These are phyloP conservation scores for Mustela nigripes DNA, from an alignment of 2,113 vertebrate genomes.

Conservation along the genomic window DNA sequence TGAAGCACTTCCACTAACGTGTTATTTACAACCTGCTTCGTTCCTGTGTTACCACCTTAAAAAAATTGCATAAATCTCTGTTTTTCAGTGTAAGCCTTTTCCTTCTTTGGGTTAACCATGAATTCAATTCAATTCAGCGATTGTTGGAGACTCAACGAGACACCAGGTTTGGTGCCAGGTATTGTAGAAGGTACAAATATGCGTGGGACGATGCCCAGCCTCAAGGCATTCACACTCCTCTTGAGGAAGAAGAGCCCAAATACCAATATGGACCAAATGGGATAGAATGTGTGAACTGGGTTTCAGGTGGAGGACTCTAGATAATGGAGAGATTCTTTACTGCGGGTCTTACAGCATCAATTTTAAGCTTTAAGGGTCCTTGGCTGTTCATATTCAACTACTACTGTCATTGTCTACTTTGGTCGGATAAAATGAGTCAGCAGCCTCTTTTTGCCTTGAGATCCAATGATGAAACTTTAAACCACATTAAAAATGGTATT, in stretches of 20 bases:
- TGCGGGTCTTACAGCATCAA: neutral
- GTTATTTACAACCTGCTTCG: conserved; percentile 50
- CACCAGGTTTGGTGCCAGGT: neutral
- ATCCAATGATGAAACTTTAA: neutral
- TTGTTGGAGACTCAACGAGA: neutral
- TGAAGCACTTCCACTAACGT: neutral
- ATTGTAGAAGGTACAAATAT: neutral
- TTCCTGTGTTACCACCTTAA: neutral
- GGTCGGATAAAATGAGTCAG: neutral
- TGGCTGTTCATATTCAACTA: conserved; percentile 18
- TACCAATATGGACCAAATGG: neutral
- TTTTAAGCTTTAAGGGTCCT: neutral
- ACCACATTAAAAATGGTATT: conserved; percentile 30
- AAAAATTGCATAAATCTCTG: neutral
- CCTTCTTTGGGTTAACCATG: conserved; percentile 20
- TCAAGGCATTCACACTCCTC: neutral
- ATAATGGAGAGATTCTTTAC: neutral
- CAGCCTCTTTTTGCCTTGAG: conserved; percentile 3
- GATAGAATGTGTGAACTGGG: neutral
- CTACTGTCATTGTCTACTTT: neutral
- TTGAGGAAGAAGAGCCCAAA: neutral
- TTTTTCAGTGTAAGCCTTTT: conserved; percentile 51
- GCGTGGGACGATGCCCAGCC: neutral
- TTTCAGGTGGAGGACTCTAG: conserved; percentile 1
- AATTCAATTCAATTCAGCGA: conserved; percentile 1